phyloP scores from a whole-genome alignment of 2,113 vertebrate species.

The Apistogramma diplotaenia region DNA sequence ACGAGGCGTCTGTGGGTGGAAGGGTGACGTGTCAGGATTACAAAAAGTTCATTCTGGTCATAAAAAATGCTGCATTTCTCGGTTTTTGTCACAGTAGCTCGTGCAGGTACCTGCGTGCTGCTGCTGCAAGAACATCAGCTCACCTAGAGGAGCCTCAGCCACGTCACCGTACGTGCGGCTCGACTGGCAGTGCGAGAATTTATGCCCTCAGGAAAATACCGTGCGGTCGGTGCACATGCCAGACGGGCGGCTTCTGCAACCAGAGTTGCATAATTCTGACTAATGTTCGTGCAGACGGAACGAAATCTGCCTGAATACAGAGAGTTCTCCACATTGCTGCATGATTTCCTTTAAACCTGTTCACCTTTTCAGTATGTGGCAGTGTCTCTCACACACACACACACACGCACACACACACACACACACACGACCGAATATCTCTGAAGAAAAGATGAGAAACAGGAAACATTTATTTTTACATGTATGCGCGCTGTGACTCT shows the following conservation, averaged over 20 bases:
- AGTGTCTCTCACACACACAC: background rate
- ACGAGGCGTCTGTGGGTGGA: constrained; percentile 6
- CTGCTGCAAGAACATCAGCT: background rate
- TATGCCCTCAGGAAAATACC: background rate
- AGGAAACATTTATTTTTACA: constrained; percentile 34
- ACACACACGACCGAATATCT: background rate
- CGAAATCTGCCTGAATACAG: background rate
- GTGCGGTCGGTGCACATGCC: background rate
- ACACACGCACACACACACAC: background rate
- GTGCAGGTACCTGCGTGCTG: constrained; percentile 42
- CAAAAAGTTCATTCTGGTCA: fast-evolving
- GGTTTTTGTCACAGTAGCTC: background rate
- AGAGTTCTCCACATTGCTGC: background rate
- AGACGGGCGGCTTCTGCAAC: background rate
- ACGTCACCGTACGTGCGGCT: background rate
- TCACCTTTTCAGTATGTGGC: background rate
- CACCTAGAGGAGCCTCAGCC: constrained; percentile 9
- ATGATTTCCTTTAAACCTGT: background rate
- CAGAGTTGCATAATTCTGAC: constrained; percentile 16
- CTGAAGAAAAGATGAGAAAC: background rate
- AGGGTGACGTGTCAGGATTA: background rate
- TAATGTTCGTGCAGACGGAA: background rate
- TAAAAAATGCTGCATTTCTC: background rate
- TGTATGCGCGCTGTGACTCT: background rate
- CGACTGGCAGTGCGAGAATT: background rate